Base-by-base conservation (phyloP, 1,140 invertebrate genomes). In the Hyposmocoma kahamanoa region DNA sequence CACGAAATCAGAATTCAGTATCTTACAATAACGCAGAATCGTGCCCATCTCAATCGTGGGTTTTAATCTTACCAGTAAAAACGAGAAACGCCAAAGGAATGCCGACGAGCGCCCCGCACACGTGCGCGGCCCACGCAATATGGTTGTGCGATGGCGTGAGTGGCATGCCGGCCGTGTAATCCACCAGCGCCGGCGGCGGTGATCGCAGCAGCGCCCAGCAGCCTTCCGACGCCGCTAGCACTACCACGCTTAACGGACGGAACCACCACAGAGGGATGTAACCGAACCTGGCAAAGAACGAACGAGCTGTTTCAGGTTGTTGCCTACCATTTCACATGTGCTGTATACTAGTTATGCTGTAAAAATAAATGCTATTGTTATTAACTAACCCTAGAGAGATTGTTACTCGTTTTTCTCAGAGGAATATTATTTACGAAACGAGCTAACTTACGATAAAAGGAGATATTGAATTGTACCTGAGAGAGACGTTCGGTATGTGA, bases 401-500 rank as follows among this genome's bases (percentile, higher is more conserved):
- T n/a, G n/a, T n/a, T n/a, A n/a, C n/a, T n/a, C n/a, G 9, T 18
- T 10, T 4, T 17, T 47, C 13, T 20, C 9, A 28, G 44, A n/a
- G n/a, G n/a, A n/a, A n/a, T n/a, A n/a, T n/a, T n/a, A n/a, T n/a
- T n/a, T n/a, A n/a, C n/a, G n/a, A n/a, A n/a, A n/a, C n/a, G n/a
- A n/a, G n/a, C n/a, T n/a, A n/a, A n/a, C n/a, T n/a, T n/a, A n/a
- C n/a, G n/a, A n/a, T n/a, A n/a, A n/a, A n/a, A n/a, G n/a, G n/a
- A n/a, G n/a, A n/a, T n/a, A n/a, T n/a, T n/a, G n/a, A n/a, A n/a
- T n/a, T n/a, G 36, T 46, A 82, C 81, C 72, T 75, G 0, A 97
- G 87, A 72, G 95, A 91, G 43, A 98, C 90, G 84, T 96, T 95
- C 18, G 97, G 92, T 42, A 98, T 85, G 79, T 98, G 96, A 56